Evolutionary conservation across 2,888 invertebrate species (phyloP).

Genomic region (Ophioninae sp.): DNA sequence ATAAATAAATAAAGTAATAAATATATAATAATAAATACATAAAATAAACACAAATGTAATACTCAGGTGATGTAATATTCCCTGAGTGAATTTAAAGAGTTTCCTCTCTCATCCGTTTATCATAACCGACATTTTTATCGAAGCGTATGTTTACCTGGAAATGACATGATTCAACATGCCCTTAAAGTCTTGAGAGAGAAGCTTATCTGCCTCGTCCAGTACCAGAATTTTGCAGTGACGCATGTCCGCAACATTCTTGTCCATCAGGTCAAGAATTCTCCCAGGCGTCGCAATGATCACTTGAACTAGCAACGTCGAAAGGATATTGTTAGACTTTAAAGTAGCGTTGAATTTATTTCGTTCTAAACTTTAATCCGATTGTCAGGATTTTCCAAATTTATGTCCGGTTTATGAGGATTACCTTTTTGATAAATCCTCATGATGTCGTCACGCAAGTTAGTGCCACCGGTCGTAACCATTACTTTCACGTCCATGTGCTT

Average conservation of each 20-base stretch:
- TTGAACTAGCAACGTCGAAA: constrained; percentile 87
- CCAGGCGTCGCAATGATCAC: constrained; percentile 99
- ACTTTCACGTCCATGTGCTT: constrained; percentile 98
- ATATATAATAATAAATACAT: neutral
- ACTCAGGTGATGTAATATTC: no score
- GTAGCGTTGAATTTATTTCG: neutral
- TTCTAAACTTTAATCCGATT: neutral
- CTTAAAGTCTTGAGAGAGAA: constrained; percentile 99
- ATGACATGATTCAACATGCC: constrained; percentile 99
- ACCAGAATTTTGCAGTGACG: constrained; percentile 98
- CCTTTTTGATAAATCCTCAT: constrained; percentile 99
- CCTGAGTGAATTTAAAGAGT: neutral
- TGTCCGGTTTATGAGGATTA: constrained; percentile 73
- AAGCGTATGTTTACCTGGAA: constrained; percentile 81
- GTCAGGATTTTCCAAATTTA: neutral
- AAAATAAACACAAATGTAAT: neutral
- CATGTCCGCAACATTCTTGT: constrained; percentile 97
- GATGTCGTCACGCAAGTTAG: constrained; percentile 98
- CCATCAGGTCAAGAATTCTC: constrained; percentile 99
- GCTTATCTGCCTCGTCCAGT: constrained; percentile 99
- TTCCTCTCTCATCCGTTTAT: neutral
- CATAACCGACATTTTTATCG: neutral
- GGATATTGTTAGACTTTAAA: constrained; percentile 14
- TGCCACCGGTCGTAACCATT: constrained; percentile 99
- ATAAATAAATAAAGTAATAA: neutral